Percentiles rank a stretch among this genome's conserved stretches.
phyloP scores from a whole-genome alignment of 2,113 vertebrate genomes.

The Prunella fulvescens region DNA sequence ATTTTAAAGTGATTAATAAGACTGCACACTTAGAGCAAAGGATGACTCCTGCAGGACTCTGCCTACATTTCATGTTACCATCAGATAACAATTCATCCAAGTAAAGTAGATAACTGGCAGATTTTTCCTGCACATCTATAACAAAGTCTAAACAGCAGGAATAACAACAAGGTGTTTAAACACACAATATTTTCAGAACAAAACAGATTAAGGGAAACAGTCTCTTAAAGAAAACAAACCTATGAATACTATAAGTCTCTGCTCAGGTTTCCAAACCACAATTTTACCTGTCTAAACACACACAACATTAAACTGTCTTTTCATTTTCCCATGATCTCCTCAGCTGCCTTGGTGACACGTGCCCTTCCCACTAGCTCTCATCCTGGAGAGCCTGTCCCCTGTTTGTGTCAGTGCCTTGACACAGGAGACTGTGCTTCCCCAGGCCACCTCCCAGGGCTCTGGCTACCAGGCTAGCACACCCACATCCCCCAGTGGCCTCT shows the following conservation, averaged over 20 bases:
- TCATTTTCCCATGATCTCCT: not conserved
- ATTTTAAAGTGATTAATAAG: not conserved
- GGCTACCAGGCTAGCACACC: not conserved
- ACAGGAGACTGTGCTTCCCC: not conserved
- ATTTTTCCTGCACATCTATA: not conserved
- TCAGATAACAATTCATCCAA: not conserved
- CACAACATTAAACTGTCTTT: not conserved
- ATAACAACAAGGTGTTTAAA: not conserved
- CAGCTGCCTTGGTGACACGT: accelerated
- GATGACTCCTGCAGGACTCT: conserved; percentile 3
- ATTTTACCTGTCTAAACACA: not conserved
- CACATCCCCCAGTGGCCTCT: accelerated
- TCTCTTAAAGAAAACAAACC: not conserved
- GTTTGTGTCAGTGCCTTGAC: accelerated
- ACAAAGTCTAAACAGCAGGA: not conserved
- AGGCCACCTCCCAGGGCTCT: not conserved
- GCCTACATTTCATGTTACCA: not conserved
- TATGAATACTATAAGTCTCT: not conserved
- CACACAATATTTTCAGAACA: not conserved
- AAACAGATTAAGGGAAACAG: not conserved
- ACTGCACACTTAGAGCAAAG: not conserved
- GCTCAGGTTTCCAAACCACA: not conserved
- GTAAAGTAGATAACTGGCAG: not conserved
- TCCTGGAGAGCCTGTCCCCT: not conserved
- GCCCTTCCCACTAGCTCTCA: not conserved